Percentiles rank a stretch among this genome's conserved stretches.
Evolutionary conservation across 2,888 invertebrate genomes (phyloP).

Genomic region (Tenthredo scrophulariae): DNA sequence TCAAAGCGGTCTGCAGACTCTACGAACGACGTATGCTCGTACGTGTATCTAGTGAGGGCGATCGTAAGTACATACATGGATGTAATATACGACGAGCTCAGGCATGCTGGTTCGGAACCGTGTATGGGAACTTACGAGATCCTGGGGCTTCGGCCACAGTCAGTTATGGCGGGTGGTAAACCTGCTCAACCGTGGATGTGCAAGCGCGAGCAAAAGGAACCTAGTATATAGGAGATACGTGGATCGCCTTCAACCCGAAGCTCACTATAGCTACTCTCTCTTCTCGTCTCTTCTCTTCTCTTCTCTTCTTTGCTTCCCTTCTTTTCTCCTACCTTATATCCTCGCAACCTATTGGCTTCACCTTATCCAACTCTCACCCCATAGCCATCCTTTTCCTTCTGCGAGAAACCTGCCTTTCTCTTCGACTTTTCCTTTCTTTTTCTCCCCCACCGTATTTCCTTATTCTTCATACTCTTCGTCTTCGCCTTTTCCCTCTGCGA

Average conservation of each 20-base stretch:
- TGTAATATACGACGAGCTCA: slow-evolving; percentile 36
- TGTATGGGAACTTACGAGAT: slow-evolving; percentile 48
- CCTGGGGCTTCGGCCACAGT: slow-evolving; percentile 43
- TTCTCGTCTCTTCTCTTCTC: slow-evolving; percentile 15
- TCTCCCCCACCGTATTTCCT: not conserved
- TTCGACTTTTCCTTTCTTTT: not conserved
- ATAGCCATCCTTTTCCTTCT: slow-evolving; percentile 31
- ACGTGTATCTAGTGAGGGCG: slow-evolving; percentile 26
- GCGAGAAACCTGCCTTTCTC: not conserved
- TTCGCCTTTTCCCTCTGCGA: slow-evolving; percentile 12
- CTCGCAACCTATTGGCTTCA: slow-evolving; percentile 60
- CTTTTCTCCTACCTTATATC: slow-evolving; percentile 41
- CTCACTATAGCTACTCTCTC: slow-evolving; percentile 23
- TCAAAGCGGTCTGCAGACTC: slow-evolving; percentile 25
- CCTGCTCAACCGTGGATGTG: slow-evolving; percentile 33
- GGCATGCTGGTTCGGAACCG: slow-evolving; percentile 23
- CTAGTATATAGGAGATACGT: slow-evolving; percentile 41
- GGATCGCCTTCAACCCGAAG: slow-evolving; percentile 47
- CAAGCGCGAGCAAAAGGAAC: slow-evolving; percentile 34
- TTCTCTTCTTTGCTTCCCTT: slow-evolving; percentile 21
- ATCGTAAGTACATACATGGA: slow-evolving; percentile 36
- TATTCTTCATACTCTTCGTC: slow-evolving; percentile 27
- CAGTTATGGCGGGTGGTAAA: slow-evolving; percentile 50
- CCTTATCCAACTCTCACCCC: slow-evolving; percentile 60
- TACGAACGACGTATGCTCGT: slow-evolving; percentile 20